phyloP scores from a whole-genome alignment of 2,888 invertebrate species.

The Harmothoe impar region DNA sequence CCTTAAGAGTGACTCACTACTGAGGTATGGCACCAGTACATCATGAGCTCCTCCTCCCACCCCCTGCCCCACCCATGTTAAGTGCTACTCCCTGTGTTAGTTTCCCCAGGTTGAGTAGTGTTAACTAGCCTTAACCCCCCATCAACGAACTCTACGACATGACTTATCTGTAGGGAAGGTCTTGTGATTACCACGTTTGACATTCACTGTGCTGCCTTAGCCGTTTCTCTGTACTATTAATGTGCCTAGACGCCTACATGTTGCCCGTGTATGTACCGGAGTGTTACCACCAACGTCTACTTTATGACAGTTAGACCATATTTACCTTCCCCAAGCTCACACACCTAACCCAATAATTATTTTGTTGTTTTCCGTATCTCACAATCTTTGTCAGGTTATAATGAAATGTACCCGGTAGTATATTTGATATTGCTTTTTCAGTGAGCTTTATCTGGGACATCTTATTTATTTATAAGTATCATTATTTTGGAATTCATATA shows the following conservation, averaged over 20 bases:
- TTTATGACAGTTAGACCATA: background rate
- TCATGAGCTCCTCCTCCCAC: constrained; percentile 67
- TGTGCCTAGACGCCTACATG: background rate
- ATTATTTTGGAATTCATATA: background rate
- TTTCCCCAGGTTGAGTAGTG: background rate
- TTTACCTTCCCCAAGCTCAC: background rate
- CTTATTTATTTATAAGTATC: background rate
- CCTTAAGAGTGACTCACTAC: constrained; percentile 24
- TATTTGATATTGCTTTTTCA: background rate
- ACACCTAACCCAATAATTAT: background rate
- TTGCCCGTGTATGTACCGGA: background rate
- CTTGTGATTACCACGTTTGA: constrained; percentile 28
- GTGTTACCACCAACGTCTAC: background rate
- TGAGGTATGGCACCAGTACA: constrained; percentile 3
- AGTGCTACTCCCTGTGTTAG: background rate
- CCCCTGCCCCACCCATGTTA: constrained; percentile 26
- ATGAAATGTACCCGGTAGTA: too few species aligned
- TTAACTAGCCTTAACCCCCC: constrained; percentile 66
- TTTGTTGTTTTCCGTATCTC: background rate
- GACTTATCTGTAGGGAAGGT: background rate
- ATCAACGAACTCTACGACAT: background rate
- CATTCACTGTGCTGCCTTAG: constrained; percentile 61
- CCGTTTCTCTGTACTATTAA: background rate
- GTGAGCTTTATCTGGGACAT: background rate
- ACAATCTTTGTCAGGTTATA: background rate